Percentiles rank a stretch among this genome's conserved stretches.
Evolutionary conservation across 1,140 invertebrate genomes (phyloP).

Genomic region (Cardiocondyla obscurior): DNA sequence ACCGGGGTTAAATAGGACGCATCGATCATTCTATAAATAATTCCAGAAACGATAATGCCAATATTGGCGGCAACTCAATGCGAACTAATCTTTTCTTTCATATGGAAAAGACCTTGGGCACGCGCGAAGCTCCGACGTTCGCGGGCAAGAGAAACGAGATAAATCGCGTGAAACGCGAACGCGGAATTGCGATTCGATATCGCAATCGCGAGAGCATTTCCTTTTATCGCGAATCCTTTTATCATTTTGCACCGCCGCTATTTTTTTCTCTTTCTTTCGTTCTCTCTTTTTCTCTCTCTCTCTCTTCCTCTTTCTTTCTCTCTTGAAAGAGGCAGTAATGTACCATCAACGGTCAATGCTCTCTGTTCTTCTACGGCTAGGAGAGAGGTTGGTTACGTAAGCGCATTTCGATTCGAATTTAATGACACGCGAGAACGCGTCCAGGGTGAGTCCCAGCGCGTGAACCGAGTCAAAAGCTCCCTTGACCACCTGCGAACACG

Average conservation of each 20-base stretch:
- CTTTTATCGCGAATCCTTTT: slow-evolving; percentile 20
- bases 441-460: not conserved
- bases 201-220: not conserved
- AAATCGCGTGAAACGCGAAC: not conserved
- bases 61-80: slow-evolving; percentile 18
- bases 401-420: slow-evolving; percentile 38
- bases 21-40: slow-evolving; percentile 55
- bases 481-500: not conserved
- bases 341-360: not conserved
- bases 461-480: slow-evolving; percentile 26
- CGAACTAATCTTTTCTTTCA: slow-evolving; percentile 19
- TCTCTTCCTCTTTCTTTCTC: not conserved
- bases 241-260: not conserved
- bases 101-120: not conserved
- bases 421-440: slow-evolving; percentile 28
- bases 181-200: not conserved
- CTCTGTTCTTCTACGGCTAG: not conserved
- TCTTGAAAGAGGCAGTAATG: slow-evolving; percentile 3
- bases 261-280: not conserved
- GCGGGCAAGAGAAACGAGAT: not conserved
- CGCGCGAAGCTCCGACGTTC: not conserved
- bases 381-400: slow-evolving; percentile 2
- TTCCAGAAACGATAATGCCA: slow-evolving; percentile 45
- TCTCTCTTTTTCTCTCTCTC: no score
- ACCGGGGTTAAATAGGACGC: slow-evolving; percentile 45